phyloP scores from a whole-genome alignment of 37 sponge, comb jelly and placozoan species.

The Haliclona indistincta region DNA sequence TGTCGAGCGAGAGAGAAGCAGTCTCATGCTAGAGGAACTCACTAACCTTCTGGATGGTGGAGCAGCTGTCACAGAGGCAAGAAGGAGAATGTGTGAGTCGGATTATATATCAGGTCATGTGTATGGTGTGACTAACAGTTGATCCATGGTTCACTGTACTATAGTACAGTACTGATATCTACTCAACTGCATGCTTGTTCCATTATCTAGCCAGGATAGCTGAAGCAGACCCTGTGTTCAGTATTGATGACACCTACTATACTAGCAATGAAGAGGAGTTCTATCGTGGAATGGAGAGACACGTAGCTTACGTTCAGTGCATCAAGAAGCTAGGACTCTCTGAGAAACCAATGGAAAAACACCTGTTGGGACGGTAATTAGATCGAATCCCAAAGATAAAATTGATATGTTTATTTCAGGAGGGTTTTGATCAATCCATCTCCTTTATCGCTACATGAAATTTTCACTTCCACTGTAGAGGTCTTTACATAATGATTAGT shows the following conservation, averaged over 20 bases:
- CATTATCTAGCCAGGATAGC: conserved; percentile 51
- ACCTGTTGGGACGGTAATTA: too few relatives aligned
- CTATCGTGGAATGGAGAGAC: conserved; percentile 44
- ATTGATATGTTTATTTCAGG: neutral
- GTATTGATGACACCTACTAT: conserved; percentile 43
- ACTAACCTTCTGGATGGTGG: conserved; percentile 66
- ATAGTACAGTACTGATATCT: too few relatives aligned
- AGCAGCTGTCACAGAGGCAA: conserved; percentile 48
- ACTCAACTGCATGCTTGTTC: too few relatives aligned
- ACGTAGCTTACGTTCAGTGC: conserved; percentile 33
- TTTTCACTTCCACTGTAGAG: conserved; percentile 87
- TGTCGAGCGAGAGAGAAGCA: conserved; percentile 44
- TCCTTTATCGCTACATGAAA: conserved; percentile 59
- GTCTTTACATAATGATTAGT: conserved; percentile 8
- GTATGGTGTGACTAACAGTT: too few relatives aligned
- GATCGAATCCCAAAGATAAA: too few relatives aligned
- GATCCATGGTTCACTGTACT: too few relatives aligned
- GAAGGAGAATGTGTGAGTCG: conserved; percentile 45
- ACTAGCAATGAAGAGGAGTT: conserved; percentile 64
- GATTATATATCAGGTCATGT: too few relatives aligned
- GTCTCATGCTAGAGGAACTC: conserved; percentile 53
- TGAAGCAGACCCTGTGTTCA: conserved; percentile 56
- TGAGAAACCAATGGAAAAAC: too few relatives aligned
- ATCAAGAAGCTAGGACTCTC: too few relatives aligned
- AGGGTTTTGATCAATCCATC: conserved; percentile 60